These are phyloP conservation scores for Cryptocephalus moraei DNA, from an alignment of 2,888 invertebrate genomes.

Conservation along the genomic window DNA sequence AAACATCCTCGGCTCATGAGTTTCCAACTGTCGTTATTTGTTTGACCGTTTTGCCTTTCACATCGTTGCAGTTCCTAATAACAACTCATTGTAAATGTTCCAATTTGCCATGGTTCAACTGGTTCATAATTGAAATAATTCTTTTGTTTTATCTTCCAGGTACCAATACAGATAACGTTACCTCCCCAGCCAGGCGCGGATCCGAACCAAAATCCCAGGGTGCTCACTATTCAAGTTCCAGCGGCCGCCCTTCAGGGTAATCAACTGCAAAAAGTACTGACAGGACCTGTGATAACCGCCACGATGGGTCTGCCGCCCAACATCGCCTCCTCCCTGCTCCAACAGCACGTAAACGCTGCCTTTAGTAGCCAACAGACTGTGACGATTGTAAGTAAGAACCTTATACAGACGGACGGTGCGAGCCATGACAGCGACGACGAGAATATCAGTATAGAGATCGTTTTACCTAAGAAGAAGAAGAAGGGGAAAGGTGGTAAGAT, in stretches of 20 bases:
- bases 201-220: slow-evolving; percentile 44
- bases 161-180: slow-evolving; percentile 63
- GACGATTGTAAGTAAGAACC: slow-evolving; percentile 18
- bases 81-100: no score
- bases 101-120: no score
- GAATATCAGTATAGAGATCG: not conserved
- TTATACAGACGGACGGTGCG: slow-evolving; percentile 12
- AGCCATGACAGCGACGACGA: not conserved
- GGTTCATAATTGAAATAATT: no score
- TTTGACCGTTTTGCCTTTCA: no score
- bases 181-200: slow-evolving; percentile 67
- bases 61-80: no score
- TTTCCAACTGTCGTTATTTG: no score
- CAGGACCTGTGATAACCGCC: slow-evolving; percentile 81
- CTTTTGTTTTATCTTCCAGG: slow-evolving; percentile 18
- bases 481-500: no score
- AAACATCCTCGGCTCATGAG: no score
- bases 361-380: slow-evolving; percentile 29
- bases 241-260: slow-evolving; percentile 64
- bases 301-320: slow-evolving; percentile 79
- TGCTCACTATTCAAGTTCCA: slow-evolving; percentile 84
- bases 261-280: slow-evolving; percentile 59
- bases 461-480: not conserved
- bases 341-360: slow-evolving; percentile 80
- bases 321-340: slow-evolving; percentile 72